Evolutionary conservation across 2,797 vertebrate species (phyloP).

Genomic region (Eospalax fontanierii): DNA sequence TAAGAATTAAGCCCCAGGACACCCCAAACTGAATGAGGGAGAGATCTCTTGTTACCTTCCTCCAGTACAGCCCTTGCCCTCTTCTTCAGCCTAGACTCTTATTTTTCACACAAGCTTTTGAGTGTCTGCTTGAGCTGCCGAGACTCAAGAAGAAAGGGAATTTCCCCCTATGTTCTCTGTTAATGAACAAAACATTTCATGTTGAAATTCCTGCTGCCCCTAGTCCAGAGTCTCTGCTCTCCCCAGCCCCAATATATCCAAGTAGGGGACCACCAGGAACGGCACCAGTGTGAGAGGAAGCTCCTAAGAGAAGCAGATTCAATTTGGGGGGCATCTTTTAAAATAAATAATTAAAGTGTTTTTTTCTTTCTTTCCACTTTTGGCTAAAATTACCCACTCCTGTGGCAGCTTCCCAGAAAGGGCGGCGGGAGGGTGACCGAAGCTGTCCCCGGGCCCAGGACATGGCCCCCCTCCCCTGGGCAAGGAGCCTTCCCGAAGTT

Average conservation of each 20-base stretch:
- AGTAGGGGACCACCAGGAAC: slow-evolving; percentile 21
- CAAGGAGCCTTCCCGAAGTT: slow-evolving; percentile 82
- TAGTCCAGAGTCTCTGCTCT: slow-evolving; percentile 61
- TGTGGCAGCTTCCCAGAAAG: slow-evolving; percentile 85
- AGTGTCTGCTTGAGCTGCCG: slow-evolving; percentile 72
- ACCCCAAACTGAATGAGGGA: slow-evolving; percentile 35
- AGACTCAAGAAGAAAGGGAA: slow-evolving; percentile 81
- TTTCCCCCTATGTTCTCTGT: slow-evolving; percentile 81
- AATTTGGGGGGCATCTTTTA: slow-evolving; percentile 63
- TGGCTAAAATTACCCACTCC: slow-evolving; percentile 83
- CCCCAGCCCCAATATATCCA: slow-evolving; percentile 39
- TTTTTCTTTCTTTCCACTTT: slow-evolving; percentile 61
- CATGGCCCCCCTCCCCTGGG: slow-evolving; percentile 81
- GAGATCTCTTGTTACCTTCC: not conserved
- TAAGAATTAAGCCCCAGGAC: slow-evolving; percentile 53
- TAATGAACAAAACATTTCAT: slow-evolving; percentile 87
- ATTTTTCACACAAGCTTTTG: slow-evolving; percentile 78
- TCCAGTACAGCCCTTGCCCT: not conserved
- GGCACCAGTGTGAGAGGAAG: not conserved
- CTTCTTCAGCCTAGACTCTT: slow-evolving; percentile 42
- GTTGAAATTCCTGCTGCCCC: slow-evolving; percentile 83
- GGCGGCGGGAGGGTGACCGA: slow-evolving; percentile 72
- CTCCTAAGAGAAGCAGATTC: slow-evolving; percentile 54
- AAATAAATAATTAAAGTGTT: slow-evolving; percentile 73
- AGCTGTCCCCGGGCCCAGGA: slow-evolving; percentile 84